Evolutionary conservation across 2,113 vertebrate genomes (phyloP).

Genomic region (Oenanthe oenanthe): DNA sequence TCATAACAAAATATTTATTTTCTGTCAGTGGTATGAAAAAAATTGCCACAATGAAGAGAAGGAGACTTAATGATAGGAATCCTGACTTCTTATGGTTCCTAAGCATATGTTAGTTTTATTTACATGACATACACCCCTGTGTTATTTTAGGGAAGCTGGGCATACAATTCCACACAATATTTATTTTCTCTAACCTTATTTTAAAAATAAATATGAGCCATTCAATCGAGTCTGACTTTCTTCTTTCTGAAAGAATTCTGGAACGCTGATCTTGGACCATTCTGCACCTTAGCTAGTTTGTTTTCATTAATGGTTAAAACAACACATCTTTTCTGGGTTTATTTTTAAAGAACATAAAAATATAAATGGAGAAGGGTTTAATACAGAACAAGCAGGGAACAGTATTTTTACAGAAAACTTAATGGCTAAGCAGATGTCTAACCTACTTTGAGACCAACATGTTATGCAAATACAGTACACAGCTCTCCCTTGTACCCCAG

Average conservation of each 20-base stretch:
- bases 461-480: neutral
- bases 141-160: neutral
- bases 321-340: neutral
- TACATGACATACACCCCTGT: neutral
- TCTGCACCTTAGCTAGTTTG: neutral
- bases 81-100: neutral
- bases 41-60: neutral
- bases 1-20: neutral
- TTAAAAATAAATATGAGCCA: neutral
- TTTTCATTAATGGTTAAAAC: conserved; percentile 25
- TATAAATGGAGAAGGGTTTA: conserved; percentile 16
- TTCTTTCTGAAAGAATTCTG: neutral
- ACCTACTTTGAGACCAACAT: neutral
- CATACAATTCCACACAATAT: neutral
- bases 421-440: neutral
- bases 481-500: neutral
- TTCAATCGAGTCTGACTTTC: neutral
- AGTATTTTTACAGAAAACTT: conserved; percentile 27
- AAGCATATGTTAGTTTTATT: neutral
- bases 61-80: neutral
- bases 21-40: neutral
- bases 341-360: conserved; percentile 35
- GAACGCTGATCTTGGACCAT: neutral
- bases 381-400: neutral
- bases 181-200: conserved; percentile 14